These are phyloP conservation scores for Campylorhamphus procurvoides DNA, from an alignment of 2,113 vertebrate species.

Conservation along the genomic window DNA sequence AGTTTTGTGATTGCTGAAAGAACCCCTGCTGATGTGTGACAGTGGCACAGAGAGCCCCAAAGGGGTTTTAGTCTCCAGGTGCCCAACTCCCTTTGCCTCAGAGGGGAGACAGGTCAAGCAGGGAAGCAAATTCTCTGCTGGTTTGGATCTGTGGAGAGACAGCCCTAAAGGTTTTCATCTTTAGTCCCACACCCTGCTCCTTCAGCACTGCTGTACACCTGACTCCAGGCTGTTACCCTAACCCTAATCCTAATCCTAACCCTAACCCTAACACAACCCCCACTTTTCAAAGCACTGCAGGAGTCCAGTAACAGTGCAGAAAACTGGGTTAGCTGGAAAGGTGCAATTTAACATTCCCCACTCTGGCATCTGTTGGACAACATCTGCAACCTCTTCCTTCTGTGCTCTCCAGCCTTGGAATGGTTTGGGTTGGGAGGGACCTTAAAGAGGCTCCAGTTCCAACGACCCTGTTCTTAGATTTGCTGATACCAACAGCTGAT, in stretches of 20 bases:
- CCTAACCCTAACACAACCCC: too few species aligned
- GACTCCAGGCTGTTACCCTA: neutral
- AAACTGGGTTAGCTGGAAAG: neutral
- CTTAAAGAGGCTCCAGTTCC: neutral
- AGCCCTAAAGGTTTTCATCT: neutral
- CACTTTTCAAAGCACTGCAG: neutral
- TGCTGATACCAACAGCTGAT: neutral
- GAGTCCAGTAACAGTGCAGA: neutral
- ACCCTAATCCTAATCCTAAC: too few species aligned
- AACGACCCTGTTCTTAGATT: neutral
- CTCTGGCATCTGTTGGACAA: neutral
- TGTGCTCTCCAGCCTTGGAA: too few species aligned
- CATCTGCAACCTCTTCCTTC: neutral
- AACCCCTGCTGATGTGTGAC: neutral
- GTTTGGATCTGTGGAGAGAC: neutral
- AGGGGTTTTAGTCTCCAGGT: constrained; percentile 1
- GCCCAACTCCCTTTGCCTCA: neutral
- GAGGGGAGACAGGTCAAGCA: neutral
- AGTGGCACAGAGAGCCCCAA: neutral
- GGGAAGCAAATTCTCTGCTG: neutral
- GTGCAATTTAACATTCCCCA: neutral
- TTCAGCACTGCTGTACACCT: neutral
- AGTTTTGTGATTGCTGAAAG: constrained; percentile 28
- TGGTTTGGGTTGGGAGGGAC: neutral
- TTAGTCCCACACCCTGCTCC: neutral